Evolutionary conservation across 2,113 vertebrate species (phyloP).

Genomic region (Chionis minor): DNA sequence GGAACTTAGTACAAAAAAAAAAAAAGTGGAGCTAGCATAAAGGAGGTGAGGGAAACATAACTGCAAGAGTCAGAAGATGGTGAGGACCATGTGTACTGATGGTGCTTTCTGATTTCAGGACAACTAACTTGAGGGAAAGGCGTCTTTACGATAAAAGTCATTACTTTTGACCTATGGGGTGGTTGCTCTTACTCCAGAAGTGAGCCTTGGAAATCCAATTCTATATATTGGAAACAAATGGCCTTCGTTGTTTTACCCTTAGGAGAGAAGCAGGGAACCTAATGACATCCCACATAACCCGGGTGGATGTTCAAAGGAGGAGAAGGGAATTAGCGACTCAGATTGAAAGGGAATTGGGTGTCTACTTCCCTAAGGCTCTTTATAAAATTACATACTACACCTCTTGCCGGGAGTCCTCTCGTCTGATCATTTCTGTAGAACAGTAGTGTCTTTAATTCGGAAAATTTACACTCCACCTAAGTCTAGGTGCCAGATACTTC

Average conservation of each 20-base stretch:
- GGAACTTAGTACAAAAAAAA: background rate
- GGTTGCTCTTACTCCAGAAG: background rate
- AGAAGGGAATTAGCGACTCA: background rate
- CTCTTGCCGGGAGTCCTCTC: background rate
- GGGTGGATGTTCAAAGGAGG: background rate
- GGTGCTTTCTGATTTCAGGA: background rate
- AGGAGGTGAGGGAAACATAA: background rate
- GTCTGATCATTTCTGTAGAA: background rate
- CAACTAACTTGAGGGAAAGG: background rate
- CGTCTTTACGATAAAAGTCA: background rate
- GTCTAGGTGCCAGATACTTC: background rate
- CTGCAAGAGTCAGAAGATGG: background rate
- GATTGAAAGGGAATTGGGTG: background rate
- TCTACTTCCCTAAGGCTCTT: background rate
- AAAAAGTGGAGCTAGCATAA: background rate
- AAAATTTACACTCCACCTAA: background rate
- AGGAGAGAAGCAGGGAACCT: background rate
- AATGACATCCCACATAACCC: background rate
- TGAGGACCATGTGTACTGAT: background rate
- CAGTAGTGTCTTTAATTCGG: background rate
- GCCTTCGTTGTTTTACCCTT: background rate
- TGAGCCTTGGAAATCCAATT: background rate
- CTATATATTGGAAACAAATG: background rate
- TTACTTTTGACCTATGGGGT: background rate
- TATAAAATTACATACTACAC: background rate